Evolutionary conservation across 2,888 invertebrate species (phyloP).

Genomic region (Acanthosepion lycidas): DNA sequence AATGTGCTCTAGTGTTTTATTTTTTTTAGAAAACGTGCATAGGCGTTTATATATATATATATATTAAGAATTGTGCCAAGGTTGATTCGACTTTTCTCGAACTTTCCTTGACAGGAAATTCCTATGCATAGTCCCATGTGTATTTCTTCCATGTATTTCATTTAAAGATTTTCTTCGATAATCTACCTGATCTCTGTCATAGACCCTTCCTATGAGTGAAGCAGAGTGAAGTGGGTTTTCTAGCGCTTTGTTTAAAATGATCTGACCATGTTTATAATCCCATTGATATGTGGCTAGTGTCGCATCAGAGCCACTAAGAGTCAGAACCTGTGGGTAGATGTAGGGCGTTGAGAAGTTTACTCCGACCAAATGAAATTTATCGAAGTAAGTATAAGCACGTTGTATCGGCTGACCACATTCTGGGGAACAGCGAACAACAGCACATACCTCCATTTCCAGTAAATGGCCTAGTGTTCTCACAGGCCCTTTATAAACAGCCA

Average conservation of each 20-base stretch:
- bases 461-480: not conserved
- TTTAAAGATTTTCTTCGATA: not conserved
- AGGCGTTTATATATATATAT: no score
- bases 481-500: conserved; percentile 22
- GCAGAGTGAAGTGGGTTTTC: conserved; percentile 54
- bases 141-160: not conserved
- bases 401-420: not conserved
- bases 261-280: conserved; percentile 51
- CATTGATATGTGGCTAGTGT: conserved; percentile 50
- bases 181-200: not conserved
- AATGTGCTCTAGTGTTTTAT: no score
- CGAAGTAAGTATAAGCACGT: not conserved
- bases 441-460: not conserved
- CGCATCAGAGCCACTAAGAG: conserved; percentile 50
- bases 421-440: not conserved
- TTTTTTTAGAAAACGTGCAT: no score
- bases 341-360: conserved; percentile 56
- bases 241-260: not conserved
- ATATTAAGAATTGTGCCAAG: no score
- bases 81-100: no score
- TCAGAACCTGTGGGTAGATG: conserved; percentile 60
- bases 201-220: conserved; percentile 57
- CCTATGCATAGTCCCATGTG: no score
- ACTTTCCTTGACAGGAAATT: no score
- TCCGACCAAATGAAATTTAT: conserved; percentile 50